Evolutionary conservation across 2,797 vertebrate genomes (phyloP).

Genomic region (Emydoidea blandingii): DNA sequence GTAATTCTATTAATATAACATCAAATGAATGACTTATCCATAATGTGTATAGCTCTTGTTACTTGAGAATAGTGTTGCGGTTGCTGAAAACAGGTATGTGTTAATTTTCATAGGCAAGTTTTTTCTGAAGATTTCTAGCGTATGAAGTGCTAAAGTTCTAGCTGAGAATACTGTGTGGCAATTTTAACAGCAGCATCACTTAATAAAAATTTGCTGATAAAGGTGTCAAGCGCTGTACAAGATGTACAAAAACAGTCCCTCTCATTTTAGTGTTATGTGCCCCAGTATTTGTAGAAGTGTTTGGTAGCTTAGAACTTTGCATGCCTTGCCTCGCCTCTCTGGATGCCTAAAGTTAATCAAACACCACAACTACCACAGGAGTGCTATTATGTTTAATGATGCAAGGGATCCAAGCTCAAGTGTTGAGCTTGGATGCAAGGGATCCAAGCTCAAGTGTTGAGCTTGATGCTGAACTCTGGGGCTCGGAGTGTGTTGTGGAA

Average conservation of each 20-base stretch:
- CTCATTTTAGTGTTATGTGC: not conserved
- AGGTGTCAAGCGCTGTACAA: not conserved
- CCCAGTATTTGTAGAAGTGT: not conserved
- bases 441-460: not conserved
- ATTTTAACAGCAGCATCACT: not conserved
- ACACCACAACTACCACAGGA: not conserved
- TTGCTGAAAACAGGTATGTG: conserved; percentile 31
- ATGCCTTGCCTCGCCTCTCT: not conserved
- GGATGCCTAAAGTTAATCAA: not conserved
- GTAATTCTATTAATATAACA: conserved; percentile 40
- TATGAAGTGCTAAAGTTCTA: not conserved
- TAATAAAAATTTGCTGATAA: not conserved
- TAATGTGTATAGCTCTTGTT: conserved; percentile 4
- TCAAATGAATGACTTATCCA: conserved; percentile 37
- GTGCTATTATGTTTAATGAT: not conserved
- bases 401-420: not conserved
- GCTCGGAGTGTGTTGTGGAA: not conserved
- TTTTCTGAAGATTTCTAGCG: not conserved
- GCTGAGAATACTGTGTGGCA: not conserved
- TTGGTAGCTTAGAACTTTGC: not conserved
- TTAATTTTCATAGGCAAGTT: not conserved
- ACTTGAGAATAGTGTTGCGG: not conserved
- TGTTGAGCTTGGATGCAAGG: not conserved
- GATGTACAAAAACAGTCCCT: not conserved
- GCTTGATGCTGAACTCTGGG: not conserved